Base-by-base conservation (phyloP, 2,888 invertebrate genomes). In the Asteroscopus sphinx region DNA sequence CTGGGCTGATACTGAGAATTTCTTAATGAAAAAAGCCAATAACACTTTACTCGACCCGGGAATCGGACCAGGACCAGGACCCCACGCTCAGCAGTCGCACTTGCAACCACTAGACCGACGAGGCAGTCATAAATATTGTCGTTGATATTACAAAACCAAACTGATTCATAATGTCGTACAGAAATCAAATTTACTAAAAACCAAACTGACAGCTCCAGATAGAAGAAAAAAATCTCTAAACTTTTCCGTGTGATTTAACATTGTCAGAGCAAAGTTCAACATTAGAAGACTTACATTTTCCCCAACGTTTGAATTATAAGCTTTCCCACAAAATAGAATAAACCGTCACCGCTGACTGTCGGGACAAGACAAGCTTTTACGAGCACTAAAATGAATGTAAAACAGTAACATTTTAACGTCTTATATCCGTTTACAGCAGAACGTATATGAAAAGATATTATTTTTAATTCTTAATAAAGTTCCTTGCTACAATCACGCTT, bases 291-390 rank as follows among this genome's bases (percentile, higher is more conserved):
- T 39, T 32, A 12, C 44, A 55, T 51, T 65, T 68, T 39, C 56
- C 35, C 17, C 30, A 55, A 32, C 32, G 40, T 61, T 71, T 68
- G 41, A 65, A 60, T 55, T 60, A 30, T 42, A 30, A 64, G 64
- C 46, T 64, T 65, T 45, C 26, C 13, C 17, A 7, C 30, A 28
- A 52, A 62, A 62, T 35, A 58, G 13, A 16, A 40, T 3, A 36
- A 32, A 51, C 39, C 11, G 33, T 52, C 13, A n/a, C 32, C 26
- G 8, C 16, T 16, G 15, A 36, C 36, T 41, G 35, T 6, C 21
- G 33, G 26, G 5, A 30, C n/a, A 48, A 17, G 15, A 44, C 39
- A 39, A 49, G 3, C 35, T 48, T 59, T 54, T 60, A 60, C 30
- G 44, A 45, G 32, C 40, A 49, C 53, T 51, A 39, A 51, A 51